Base-by-base conservation (phyloP, 2,113 vertebrate genomes). In the Desmodus rotundus region DNA sequence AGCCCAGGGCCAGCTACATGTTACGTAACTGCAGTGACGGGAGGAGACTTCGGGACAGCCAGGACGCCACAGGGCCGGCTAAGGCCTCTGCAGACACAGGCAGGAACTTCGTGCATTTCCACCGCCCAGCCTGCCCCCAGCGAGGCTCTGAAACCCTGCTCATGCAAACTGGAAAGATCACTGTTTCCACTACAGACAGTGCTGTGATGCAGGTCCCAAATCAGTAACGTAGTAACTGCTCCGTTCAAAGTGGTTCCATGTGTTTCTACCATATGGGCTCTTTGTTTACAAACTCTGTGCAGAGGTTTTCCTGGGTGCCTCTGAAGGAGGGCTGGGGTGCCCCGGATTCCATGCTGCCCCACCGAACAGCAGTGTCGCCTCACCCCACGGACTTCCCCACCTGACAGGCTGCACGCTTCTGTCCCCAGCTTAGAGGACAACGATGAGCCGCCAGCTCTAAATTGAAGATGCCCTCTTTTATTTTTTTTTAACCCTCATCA, bases 31-130 rank as follows among this genome's bases (percentile, higher is more conserved):
- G 41, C 58, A 58, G 77, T 13, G n/a, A 12, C 26, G 52, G 2
- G 14, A 31, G 15, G 63, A 26, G 3, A 19, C 13, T 6, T 4
- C 0, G 2, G 45, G 43, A 24, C 14, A 43, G 36, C 15, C 41
- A 24, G 80, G 87, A 36, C 19, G 45, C 94, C 47, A 0, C 7
- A 0, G 11, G 73, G 4, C 36, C 17, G n/a, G 52, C 22, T 16
- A 4, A 67, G 76, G 38, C 28, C 4, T 43, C 17, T 52, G 22
- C 31, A 17, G 63, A 33, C 6, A 38, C 38, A 17, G 19, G 28
- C 63, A 36, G 63, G 2, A 43, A 12, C 36, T 31, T 31, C 4
- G 41, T 3, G 16, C 63, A 0, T 0, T 0, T 8, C 38, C n/a
- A 1, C 70, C 1, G 11, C 65, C 20, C 14, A 3, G 26, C 10